Evolutionary conservation across 2,888 invertebrate species (phyloP), one percentile per base, ranked within the genome.

Genomic region (Aphodius granarius): DNA sequence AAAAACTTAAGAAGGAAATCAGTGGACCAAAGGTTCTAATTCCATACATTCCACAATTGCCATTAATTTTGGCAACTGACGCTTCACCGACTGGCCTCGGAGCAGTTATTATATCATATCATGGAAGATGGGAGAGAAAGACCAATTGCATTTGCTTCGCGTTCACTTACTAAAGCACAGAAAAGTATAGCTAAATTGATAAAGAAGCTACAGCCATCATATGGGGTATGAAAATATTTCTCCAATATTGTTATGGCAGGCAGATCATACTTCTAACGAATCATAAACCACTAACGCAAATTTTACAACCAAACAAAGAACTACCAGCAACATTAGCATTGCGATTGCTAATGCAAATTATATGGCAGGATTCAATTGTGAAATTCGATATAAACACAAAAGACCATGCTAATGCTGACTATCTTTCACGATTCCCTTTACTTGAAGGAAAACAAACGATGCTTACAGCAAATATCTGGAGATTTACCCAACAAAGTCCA

Each of bases 161-260:
- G n/a, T n/a, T 23, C 5, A 23, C 23, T 5, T 23, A 23, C 23
- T 23, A 9, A 9, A 5, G 9, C 23, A 23, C 23, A 9, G 23
- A 23, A 23, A 81, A 81, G 18, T 86, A 86, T 79, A 81, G 83
- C 20, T 84, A 86, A 80, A 79, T 85, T n/a, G 84, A 86, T 72
- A 82, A 84, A 78, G 86, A 86, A 79, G 86, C 84, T 5, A 78
- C 83, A 22, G 81, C 82, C 21, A 78, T 23, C 4, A 9, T 9
- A 23, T 23, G 23, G 82, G 80, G 84, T 16, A 77, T 85, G 5
- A 83, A 84, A 75, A 84, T 83, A 76, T 86, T 85, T 75, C 83
- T 84, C 73, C 81, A 84, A 22, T 87, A 83, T 78, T 79, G 84
- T 6, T 84, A 82, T 79, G 86, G 86, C 5, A 76, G 82, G 62